These are phyloP conservation scores for Apodemia zela DNA, from an alignment of 2,888 invertebrate species.

Conservation along the genomic window DNA sequence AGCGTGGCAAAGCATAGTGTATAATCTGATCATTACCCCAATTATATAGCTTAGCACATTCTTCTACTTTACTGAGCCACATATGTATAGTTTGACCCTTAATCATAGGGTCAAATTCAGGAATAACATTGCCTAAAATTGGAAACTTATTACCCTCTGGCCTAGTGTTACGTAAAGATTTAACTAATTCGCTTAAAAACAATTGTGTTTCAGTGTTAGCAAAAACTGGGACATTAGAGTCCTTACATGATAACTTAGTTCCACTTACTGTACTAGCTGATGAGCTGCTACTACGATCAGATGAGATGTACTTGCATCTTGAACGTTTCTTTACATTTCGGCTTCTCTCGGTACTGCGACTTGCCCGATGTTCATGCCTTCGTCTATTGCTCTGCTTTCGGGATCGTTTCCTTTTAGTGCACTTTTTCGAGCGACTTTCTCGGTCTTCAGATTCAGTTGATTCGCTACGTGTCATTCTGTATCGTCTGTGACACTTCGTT, in stretches of 20 bases:
- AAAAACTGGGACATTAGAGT: neutral
- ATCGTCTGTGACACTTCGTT: neutral
- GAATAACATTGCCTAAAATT: slow-evolving; percentile 27
- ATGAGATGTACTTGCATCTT: neutral
- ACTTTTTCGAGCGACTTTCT: neutral
- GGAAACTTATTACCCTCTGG: slow-evolving; percentile 22
- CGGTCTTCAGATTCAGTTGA: neutral
- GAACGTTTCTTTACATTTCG: neutral
- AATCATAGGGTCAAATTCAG: slow-evolving; percentile 30
- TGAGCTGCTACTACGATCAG: neutral
- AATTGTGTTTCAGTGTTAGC: neutral
- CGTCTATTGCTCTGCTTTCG: neutral
- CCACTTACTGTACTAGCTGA: neutral
- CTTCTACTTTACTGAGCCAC: slow-evolving; percentile 33
- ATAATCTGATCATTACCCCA: slow-evolving; percentile 33
- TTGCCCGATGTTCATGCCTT: neutral
- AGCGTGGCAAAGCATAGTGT: slow-evolving; percentile 34
- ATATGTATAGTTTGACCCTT: slow-evolving; percentile 29
- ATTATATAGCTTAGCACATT: slow-evolving; percentile 31
- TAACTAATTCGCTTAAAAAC: neutral
- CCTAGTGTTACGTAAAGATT: neutral
- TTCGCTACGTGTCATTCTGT: neutral
- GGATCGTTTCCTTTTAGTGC: neutral
- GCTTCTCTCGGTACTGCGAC: neutral
- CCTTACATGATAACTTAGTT: neutral